Evolutionary conservation across 1,140 invertebrate species (phyloP).

Genomic region (Drosophila melanica): DNA sequence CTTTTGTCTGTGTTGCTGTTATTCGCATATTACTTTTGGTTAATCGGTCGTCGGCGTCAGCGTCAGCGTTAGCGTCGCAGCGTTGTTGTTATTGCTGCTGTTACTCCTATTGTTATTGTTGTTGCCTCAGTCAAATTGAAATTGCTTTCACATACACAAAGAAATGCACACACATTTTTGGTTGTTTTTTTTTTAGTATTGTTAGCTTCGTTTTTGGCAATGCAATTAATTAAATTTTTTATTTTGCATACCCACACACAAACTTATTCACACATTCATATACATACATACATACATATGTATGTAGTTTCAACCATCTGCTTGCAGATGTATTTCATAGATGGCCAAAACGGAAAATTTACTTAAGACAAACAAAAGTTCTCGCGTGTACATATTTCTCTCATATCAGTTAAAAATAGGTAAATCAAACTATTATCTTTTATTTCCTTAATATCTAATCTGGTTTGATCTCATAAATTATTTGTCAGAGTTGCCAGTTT

Average conservation of each 20-base stretch:
- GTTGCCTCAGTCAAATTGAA: constrained; percentile 47
- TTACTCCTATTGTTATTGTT: constrained; percentile 28
- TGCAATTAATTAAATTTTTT: constrained; percentile 65
- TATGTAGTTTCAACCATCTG: not conserved
- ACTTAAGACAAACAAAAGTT: no score
- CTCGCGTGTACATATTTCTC: no score
- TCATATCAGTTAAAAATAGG: not conserved
- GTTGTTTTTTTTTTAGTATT: constrained; percentile 29
- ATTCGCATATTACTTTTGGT: constrained; percentile 64
- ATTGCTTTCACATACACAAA: constrained; percentile 52
- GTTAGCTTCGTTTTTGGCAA: constrained; percentile 42
- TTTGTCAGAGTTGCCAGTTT: not conserved
- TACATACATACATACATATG: constrained; percentile 14
- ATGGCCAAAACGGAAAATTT: no score
- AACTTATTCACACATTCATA: constrained; percentile 26
- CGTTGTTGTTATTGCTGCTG: constrained; percentile 17
- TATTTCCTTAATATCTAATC: not conserved
- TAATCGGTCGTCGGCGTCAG: constrained; percentile 51
- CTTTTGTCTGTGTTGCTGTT: constrained; percentile 43
- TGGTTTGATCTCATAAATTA: not conserved
- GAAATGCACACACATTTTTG: constrained; percentile 48
- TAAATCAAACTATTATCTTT: not conserved
- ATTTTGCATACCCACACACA: constrained; percentile 26
- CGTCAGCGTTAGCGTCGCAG: no score
- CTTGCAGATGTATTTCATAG: no score